Evolutionary conservation across 2,113 vertebrate genomes (phyloP).

Genomic region (Oncorhynchus tshawytscha): DNA sequence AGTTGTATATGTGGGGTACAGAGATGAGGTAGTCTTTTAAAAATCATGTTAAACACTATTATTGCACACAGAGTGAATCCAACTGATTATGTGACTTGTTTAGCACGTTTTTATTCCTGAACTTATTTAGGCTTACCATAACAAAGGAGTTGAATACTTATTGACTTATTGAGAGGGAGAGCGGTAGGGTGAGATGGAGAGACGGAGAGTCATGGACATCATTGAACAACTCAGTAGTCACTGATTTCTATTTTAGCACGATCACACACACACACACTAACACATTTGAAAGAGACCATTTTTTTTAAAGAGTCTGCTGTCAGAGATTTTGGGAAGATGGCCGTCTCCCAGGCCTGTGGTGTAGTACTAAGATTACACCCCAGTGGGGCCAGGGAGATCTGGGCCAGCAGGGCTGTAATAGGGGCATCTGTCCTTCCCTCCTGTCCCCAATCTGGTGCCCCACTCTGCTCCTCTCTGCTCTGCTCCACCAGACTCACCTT

Average conservation of each 20-base stretch:
- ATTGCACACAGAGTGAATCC: too few species aligned
- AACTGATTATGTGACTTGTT: too few species aligned
- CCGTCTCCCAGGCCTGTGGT: constrained; percentile 32
- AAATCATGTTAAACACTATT: too few species aligned
- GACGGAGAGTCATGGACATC: neutral
- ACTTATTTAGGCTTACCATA: too few species aligned
- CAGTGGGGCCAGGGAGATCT: too few species aligned
- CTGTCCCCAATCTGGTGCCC: constrained; percentile 46
- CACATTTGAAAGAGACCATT: neutral
- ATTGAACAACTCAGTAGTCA: too few species aligned
- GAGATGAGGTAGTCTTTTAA: too few species aligned
- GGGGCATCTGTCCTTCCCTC: constrained; percentile 54
- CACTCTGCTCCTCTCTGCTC: neutral
- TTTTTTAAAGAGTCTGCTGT: constrained; percentile 1
- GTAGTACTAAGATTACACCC: constrained; percentile 63
- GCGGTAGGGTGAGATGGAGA: neutral
- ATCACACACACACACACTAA: neutral
- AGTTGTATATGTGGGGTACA: too few species aligned
- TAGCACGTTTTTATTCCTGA: too few species aligned
- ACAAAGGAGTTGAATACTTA: too few species aligned
- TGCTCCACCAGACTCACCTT: neutral
- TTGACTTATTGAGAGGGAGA: too few species aligned
- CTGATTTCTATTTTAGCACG: neutral
- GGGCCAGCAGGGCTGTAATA: constrained; percentile 48
- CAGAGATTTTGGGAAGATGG: constrained; percentile 11